Percentiles rank a stretch among this genome's conserved stretches.
These are phyloP conservation scores for Pangasius mekongensis DNA, from an alignment of 2,797 vertebrate species.

Conservation along the genomic window DNA sequence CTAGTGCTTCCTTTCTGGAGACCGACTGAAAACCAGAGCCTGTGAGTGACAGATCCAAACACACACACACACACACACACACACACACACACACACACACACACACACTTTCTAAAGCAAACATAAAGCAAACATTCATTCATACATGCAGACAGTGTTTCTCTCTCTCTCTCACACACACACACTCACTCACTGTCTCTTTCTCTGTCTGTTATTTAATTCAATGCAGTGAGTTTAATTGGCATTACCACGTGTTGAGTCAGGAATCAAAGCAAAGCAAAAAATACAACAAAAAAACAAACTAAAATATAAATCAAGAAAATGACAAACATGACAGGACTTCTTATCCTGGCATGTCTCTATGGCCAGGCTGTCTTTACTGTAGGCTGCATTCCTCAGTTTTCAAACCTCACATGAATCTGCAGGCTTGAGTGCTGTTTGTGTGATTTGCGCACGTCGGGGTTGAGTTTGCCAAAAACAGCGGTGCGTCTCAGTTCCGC, in stretches of 20 bases:
- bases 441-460: not conserved
- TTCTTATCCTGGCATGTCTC: not conserved
- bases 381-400: not conserved
- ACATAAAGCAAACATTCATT: constrained; percentile 26
- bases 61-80: constrained; percentile 18
- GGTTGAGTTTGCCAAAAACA: not conserved
- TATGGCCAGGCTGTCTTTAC: not conserved
- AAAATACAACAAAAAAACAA: not conserved
- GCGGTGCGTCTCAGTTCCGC: not conserved
- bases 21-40: constrained; percentile 65
- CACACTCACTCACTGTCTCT: constrained; percentile 64
- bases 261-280: not conserved
- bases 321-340: not conserved
- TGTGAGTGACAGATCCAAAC: constrained; percentile 55
- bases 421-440: not conserved
- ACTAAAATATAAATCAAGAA: not conserved
- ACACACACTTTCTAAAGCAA: constrained; percentile 29
- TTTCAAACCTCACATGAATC: not conserved
- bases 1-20: constrained; percentile 69
- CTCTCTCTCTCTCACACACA: not conserved
- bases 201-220: constrained; percentile 25
- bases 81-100: constrained; percentile 33
- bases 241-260: not conserved
- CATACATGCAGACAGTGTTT: constrained; percentile 2
- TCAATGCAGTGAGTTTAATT: not conserved